These are phyloP conservation scores for Aspidapion aeneum DNA, from an alignment of 2,888 invertebrate species.

Conservation along the genomic window DNA sequence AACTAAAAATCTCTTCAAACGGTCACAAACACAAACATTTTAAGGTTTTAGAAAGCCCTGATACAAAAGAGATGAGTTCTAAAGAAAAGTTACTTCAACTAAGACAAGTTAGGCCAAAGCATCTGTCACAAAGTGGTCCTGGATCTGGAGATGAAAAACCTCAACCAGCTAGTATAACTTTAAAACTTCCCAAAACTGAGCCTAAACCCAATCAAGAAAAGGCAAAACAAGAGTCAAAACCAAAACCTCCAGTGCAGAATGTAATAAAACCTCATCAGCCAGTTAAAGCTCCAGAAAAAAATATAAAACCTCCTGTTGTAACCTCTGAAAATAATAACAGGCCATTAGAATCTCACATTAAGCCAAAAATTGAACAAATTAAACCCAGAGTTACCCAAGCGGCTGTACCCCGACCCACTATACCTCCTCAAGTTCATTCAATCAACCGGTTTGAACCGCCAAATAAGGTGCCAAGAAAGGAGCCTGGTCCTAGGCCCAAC, in stretches of 20 bases:
- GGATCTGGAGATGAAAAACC: slow-evolving; percentile 36
- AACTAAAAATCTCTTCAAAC: slow-evolving; percentile 52
- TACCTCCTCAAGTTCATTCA: slow-evolving; percentile 3
- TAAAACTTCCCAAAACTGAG: slow-evolving; percentile 29
- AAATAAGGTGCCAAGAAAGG: slow-evolving; percentile 24
- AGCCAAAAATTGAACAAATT: slow-evolving; percentile 15
- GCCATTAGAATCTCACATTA: slow-evolving; percentile 13
- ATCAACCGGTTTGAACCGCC: slow-evolving; percentile 1
- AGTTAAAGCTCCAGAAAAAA: slow-evolving; percentile 16
- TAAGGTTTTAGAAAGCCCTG: slow-evolving; percentile 29
- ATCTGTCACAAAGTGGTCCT: slow-evolving; percentile 23
- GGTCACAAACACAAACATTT: slow-evolving; percentile 48
- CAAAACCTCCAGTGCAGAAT: slow-evolving; percentile 4
- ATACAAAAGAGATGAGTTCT: slow-evolving; percentile 32
- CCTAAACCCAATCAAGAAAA: slow-evolving; percentile 15
- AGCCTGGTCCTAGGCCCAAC: slow-evolving; percentile 31
- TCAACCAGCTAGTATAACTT: slow-evolving; percentile 31
- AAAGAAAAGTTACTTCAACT: slow-evolving; percentile 48
- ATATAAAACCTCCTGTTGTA: background rate
- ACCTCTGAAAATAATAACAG: slow-evolving; percentile 17
- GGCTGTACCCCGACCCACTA: background rate
- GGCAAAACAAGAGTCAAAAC: background rate
- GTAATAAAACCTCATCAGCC: slow-evolving; percentile 8
- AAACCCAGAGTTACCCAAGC: slow-evolving; percentile 8
- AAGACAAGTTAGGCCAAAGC: slow-evolving; percentile 47